A percentile compares a stretch with the other conserved stretches of the same genome.
Conservation (phyloP, 2,113 vertebrate genomes). For the Ciconia boyciana region DNA sequence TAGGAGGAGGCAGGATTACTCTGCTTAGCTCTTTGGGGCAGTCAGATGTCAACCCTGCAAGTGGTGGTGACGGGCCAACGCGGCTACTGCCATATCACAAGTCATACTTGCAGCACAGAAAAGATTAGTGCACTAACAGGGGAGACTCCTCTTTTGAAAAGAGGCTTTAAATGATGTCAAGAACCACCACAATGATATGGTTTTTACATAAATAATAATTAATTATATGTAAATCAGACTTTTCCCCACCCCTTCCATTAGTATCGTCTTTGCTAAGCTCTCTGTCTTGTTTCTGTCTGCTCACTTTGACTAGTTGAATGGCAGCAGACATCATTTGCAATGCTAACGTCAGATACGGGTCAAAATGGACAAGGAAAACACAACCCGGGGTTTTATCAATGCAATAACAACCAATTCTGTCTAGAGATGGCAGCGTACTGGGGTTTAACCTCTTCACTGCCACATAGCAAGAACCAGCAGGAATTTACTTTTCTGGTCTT, state of each 20-base stretch:
- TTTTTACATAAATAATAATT: slow-evolving; percentile 69
- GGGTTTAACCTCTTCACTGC: slow-evolving; percentile 58
- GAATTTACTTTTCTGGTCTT: background rate
- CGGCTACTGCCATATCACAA: background rate
- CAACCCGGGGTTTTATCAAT: slow-evolving; percentile 41
- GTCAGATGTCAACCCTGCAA: background rate
- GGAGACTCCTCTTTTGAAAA: slow-evolving; percentile 47
- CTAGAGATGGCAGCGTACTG: slow-evolving; percentile 20
- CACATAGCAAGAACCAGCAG: background rate
- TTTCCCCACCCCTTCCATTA: slow-evolving; percentile 59
- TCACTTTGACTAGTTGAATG: slow-evolving; percentile 51
- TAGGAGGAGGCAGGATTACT: background rate
- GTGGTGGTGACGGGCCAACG: background rate
- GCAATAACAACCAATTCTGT: slow-evolving; percentile 33
- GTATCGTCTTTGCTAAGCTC: slow-evolving; percentile 34
- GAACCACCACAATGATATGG: slow-evolving; percentile 40
- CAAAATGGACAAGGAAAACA: slow-evolving; percentile 59
- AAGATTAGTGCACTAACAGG: background rate
- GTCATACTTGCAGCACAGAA: background rate
- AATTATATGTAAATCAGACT: slow-evolving; percentile 62
- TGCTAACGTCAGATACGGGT: slow-evolving; percentile 56
- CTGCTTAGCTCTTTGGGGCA: background rate
- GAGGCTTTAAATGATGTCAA: slow-evolving; percentile 52
- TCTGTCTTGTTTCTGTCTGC: slow-evolving; percentile 48
- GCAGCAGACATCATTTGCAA: slow-evolving; percentile 61